phyloP scores from a whole-genome alignment of 2,797 vertebrate genomes.

The Paratrypauchen microcephalus region DNA sequence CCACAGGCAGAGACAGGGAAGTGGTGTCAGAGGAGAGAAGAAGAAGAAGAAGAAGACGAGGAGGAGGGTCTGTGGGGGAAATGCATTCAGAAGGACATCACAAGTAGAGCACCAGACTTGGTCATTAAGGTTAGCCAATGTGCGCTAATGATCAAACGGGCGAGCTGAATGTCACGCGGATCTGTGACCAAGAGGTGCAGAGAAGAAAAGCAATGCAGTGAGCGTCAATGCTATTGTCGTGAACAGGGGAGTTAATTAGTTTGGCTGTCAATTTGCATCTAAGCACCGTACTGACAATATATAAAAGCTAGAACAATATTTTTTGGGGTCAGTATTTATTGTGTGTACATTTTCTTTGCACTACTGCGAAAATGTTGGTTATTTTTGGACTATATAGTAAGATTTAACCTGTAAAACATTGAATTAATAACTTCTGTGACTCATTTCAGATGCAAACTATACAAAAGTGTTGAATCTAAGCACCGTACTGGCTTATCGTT shows the following conservation, averaged over 20 bases:
- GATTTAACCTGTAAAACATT: no score
- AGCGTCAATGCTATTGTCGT: not conserved
- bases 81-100: slow-evolving; percentile 19
- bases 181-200: not conserved
- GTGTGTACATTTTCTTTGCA: no score
- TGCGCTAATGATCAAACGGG: slow-evolving; percentile 52
- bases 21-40: slow-evolving; percentile 41
- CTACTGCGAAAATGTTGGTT: no score
- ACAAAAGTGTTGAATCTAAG: not conserved
- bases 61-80: slow-evolving; percentile 4
- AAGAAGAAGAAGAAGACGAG: not conserved
- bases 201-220: not conserved
- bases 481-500: no score
- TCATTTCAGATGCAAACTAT: no score
- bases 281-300: not conserved
- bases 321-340: no score
- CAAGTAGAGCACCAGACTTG: slow-evolving; percentile 36
- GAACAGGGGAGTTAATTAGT: not conserved
- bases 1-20: slow-evolving; percentile 58
- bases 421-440: no score
- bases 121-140: slow-evolving; percentile 39
- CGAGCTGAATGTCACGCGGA: slow-evolving; percentile 6
- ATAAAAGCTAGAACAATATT: no score
- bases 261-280: not conserved
- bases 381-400: no score